Evolutionary conservation across 2,113 vertebrate species (phyloP).

Genomic region (Hypomesus transpacificus): DNA sequence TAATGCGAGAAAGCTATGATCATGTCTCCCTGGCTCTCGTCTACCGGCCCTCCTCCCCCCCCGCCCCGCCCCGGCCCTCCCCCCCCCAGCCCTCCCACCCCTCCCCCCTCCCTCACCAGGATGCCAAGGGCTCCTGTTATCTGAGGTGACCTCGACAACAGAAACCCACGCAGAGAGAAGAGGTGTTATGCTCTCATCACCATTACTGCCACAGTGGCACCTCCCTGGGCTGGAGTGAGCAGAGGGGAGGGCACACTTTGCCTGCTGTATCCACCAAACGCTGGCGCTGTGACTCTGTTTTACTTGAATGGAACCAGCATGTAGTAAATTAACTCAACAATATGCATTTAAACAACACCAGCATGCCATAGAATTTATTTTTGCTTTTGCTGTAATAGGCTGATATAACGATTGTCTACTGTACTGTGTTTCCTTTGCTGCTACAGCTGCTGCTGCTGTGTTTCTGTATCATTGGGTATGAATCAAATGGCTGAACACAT

Average conservation of each 20-base stretch:
- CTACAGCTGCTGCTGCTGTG: too few species aligned
- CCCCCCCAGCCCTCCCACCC: constrained; percentile 34
- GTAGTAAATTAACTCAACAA: not conserved
- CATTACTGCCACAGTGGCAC: constrained; percentile 11
- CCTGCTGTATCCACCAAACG: constrained; percentile 31
- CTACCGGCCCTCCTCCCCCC: constrained; percentile 34
- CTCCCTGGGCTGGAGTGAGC: constrained; percentile 27
- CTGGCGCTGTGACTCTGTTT: constrained; percentile 39
- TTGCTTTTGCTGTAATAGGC: too few species aligned
- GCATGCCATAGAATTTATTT: too few species aligned
- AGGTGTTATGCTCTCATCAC: constrained; percentile 38
- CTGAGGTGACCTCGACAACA: constrained; percentile 39
- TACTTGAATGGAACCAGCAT: constrained; percentile 7
- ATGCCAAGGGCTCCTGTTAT: constrained; percentile 53
- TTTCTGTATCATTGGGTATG: not conserved
- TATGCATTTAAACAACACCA: too few species aligned
- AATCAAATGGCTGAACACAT: not conserved
- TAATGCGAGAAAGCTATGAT: constrained; percentile 38
- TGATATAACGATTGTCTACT: too few species aligned
- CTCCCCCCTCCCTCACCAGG: constrained; percentile 36
- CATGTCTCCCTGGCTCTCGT: constrained; percentile 46
- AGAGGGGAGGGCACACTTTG: not conserved
- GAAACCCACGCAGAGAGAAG: constrained; percentile 31
- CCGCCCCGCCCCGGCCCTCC: constrained; percentile 24
- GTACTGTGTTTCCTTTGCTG: too few species aligned